Conservation (phyloP, 2,113 vertebrate genomes). For the Channa maculata region DNA sequence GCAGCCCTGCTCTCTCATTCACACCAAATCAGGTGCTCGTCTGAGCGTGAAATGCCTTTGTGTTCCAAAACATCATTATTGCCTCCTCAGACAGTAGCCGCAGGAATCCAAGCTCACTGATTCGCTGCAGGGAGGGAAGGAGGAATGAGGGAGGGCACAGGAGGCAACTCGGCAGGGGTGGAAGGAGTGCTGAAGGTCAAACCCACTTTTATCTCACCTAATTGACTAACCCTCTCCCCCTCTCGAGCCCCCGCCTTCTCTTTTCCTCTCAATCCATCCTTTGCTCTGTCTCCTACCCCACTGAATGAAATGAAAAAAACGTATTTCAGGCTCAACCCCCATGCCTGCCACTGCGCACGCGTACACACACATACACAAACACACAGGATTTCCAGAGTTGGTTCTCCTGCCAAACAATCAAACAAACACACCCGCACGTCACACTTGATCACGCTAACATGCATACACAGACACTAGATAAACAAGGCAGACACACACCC, state of each 20-base stretch:
- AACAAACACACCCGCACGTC: conserved; percentile 71
- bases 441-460: conserved; percentile 72
- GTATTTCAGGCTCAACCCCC: conserved; percentile 62
- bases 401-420: conserved; percentile 64
- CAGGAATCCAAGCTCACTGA: conserved; percentile 88
- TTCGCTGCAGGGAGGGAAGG: conserved; percentile 79
- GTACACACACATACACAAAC: conserved; percentile 31
- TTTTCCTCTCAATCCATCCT: conserved; percentile 55
- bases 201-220: conserved; percentile 97
- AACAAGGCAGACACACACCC: conserved; percentile 61
- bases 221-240: conserved; percentile 87
- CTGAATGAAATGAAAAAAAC: conserved; percentile 63
- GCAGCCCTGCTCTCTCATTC: conserved; percentile 86
- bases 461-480: conserved; percentile 62
- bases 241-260: conserved; percentile 48
- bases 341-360: conserved; percentile 23
- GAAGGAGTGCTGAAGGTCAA: conserved; percentile 97
- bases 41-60: conserved; percentile 87
- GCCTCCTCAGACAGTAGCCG: conserved; percentile 82
- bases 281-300: conserved; percentile 40
- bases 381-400: conserved; percentile 37
- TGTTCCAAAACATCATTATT: conserved; percentile 86
- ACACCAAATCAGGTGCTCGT: conserved; percentile 89
- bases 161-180: conserved; percentile 71
- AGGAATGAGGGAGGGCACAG: conserved; percentile 81